Percentiles rank a stretch among this genome's conserved stretches.
phyloP scores from a whole-genome alignment of 2,888 invertebrate genomes.

The Lasius fuliginosus region DNA sequence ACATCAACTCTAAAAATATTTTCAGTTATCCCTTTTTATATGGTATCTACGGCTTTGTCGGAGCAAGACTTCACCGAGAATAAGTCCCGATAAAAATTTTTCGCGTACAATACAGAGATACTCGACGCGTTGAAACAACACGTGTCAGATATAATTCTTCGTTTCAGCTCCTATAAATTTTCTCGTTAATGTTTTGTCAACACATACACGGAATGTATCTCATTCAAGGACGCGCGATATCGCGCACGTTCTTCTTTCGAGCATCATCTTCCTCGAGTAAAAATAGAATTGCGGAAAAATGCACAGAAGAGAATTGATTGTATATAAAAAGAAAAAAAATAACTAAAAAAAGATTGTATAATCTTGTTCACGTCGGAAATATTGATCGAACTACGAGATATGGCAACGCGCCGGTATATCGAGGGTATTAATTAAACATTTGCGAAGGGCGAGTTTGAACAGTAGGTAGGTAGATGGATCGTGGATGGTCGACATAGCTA shows the following conservation, averaged over 20 bases:
- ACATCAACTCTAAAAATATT: constrained; percentile 21
- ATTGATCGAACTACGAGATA: neutral
- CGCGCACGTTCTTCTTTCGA: constrained; percentile 2
- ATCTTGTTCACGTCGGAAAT: constrained; percentile 4
- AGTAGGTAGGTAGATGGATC: constrained; percentile 44
- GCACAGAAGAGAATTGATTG: neutral
- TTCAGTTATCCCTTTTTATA: neutral
- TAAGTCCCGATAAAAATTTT: constrained; percentile 22
- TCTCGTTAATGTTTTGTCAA: constrained; percentile 74
- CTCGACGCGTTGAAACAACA: constrained; percentile 50
- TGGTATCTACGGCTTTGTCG: neutral
- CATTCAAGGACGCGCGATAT: neutral
- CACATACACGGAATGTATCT: neutral
- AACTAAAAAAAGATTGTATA: neutral
- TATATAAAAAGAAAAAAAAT: neutral
- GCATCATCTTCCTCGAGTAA: neutral
- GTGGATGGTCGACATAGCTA: constrained; percentile 57
- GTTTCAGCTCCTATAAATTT: constrained; percentile 64
- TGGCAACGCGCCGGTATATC: neutral
- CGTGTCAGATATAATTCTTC: constrained; percentile 70
- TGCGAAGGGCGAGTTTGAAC: constrained; percentile 33
- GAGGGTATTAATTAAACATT: constrained; percentile 73
- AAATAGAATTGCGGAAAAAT: neutral
- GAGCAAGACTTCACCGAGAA: neutral
- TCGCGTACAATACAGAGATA: constrained; percentile 43